Base-by-base conservation (phyloP, 37 sponge, comb jelly and placozoan species). In the Mnemiopsis leidyi region DNA sequence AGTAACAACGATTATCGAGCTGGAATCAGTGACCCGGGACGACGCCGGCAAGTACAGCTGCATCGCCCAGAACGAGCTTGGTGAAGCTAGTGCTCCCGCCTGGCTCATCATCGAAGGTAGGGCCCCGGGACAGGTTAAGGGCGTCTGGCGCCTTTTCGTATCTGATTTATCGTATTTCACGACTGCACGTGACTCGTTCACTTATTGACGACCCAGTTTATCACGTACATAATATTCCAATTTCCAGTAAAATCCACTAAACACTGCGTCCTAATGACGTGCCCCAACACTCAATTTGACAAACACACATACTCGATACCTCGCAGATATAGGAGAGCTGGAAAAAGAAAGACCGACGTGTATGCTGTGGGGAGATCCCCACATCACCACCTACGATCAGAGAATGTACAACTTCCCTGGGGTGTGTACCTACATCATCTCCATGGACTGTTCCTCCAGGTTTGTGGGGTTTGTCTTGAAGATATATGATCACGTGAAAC, bases 51-150 rank as follows among this genome's bases (percentile, higher is more conserved):
- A 85, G 30, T 85, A 85, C 30, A 23, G 33, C 38, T 85, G 90
- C 29, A 40, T 85, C 26, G 90, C 90, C 16, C 90, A 85, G 90
- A 85, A 85, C 30, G 61, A 40, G 29, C 61, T 85, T 7, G 90
- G 90, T 16, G 40, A 38, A 26, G 90, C 61, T 61, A 85, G 90
- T 39, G 40, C 40, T 0, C 61, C 90, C 21, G 90, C 90, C 1
- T 85, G 90, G 90, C 90, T 85, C 48, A 85, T 40, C 30, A 85
- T 85, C n/a, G 75, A n/a, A 71, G 75, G 75, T 71, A 71, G 5
- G 30, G 30, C 75, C n/a, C n/a, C n/a, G n/a, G n/a, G n/a, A n/a
- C n/a, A n/a, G n/a, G n/a, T n/a, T n/a, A n/a, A n/a, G n/a, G n/a
- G n/a, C n/a, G n/a, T n/a, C n/a, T n/a, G n/a, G n/a, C n/a, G n/a